Percentiles rank a stretch among this genome's conserved stretches.
Evolutionary conservation across 2,888 invertebrate genomes (phyloP).

Genomic region (Pantelozetes paolii): DNA sequence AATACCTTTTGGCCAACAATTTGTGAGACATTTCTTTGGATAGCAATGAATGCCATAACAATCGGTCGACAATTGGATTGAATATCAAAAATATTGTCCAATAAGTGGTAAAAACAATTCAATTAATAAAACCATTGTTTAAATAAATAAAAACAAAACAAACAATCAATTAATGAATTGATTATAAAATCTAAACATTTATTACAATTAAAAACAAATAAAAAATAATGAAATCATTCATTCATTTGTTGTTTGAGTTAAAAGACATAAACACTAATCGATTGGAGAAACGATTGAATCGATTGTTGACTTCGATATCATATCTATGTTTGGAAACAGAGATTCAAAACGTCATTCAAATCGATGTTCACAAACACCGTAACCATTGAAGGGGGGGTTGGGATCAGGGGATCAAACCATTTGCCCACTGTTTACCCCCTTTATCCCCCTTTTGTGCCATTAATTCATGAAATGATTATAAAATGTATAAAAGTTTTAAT

Average conservation of each 20-base stretch:
- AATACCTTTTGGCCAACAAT: not conserved
- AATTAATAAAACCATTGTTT: not conserved
- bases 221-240: not conserved
- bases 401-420: too few relatives aligned
- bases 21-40: not conserved
- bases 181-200: not conserved
- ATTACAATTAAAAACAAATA: not conserved
- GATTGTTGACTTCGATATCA: not conserved
- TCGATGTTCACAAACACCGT: not conserved
- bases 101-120: not conserved
- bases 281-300: too few relatives aligned
- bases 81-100: not conserved
- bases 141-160: not conserved
- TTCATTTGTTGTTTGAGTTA: not conserved
- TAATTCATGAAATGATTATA: too few relatives aligned
- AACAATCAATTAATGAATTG: not conserved
- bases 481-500: too few relatives aligned
- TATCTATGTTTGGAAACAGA: constrained; percentile 16
- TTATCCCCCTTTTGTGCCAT: too few relatives aligned
- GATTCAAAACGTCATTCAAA: constrained; percentile 14
- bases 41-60: constrained; percentile 3
- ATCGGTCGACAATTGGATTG: not conserved
- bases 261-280: constrained; percentile 4
- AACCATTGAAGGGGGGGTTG: not conserved
- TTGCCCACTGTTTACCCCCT: too few relatives aligned